Evolutionary conservation across 35 echinoderm and acorn worm species (phyloP), one percentile per base, ranked within the genome.

Genomic region (Holothuria glaberrima): DNA sequence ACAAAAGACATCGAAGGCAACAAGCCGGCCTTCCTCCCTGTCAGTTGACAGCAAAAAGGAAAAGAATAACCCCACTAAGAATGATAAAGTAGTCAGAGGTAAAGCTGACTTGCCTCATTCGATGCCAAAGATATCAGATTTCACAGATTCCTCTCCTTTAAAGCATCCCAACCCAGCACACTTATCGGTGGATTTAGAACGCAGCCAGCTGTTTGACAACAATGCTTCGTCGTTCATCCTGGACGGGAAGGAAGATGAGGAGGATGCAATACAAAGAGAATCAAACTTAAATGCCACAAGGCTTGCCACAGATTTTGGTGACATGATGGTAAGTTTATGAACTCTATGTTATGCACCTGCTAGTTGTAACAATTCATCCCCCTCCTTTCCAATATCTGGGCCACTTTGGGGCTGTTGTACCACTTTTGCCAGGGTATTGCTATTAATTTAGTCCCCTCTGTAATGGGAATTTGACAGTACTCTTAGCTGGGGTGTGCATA

Each of bases 61-160:
- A 38, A 31, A 41, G 22, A 75, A 41, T n/a, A 75, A 75, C 32
- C 71, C 22, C 2, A 9, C 29, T 45, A 75, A 75, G 31, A n/a
- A 16, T 21, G 33, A 75, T 10, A 75, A 75, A 32, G 16, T 41
- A 41, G 36, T 41, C 7, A 41, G 71, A 32, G 20, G 30, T 21
- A 75, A 75, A 34, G 71, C 71, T 5, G 71, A 75, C 71, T 41
- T 38, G 33, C 34, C 71, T n/a, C 71, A 75, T 32, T 41, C 71
- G 18, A 75, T 38, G 31, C 28, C 71, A 38, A 75, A n/a, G 71
- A 54, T 54, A 54, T 34, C 71, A 20, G 71, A 12, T 75, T 54
- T 54, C 50, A 54, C 50, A 17, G 34, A 75, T 75, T 41, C 32
- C 21, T 31, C 44, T 41, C 71, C 33, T 21, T 3, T 41, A 21